Conservation (phyloP, 2,888 invertebrate genomes). For the Andrena camellia region DNA sequence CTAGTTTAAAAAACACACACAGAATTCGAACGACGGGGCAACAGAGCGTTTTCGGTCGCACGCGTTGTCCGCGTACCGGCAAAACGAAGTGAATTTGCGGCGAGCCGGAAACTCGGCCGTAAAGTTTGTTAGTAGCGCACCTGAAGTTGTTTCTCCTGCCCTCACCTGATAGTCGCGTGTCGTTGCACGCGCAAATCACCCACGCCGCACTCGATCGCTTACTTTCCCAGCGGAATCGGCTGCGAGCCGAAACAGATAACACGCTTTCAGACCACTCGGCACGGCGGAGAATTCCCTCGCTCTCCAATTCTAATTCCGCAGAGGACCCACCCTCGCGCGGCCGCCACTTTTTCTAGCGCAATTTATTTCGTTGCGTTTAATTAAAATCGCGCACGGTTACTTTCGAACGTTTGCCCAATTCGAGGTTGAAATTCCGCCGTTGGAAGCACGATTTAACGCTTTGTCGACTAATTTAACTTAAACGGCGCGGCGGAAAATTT, state of each 20-base stretch:
- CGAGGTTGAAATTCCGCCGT: background rate
- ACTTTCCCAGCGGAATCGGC: constrained; percentile 43
- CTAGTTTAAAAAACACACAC: constrained; percentile 38
- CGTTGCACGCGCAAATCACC: constrained; percentile 49
- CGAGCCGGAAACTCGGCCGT: constrained; percentile 40
- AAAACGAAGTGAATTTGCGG: constrained; percentile 57
- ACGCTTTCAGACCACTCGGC: constrained; percentile 3
- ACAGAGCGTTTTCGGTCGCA: constrained; percentile 22
- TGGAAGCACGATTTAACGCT: constrained; percentile 10
- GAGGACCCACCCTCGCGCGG: background rate
- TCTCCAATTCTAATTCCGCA: background rate
- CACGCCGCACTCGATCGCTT: constrained; percentile 30
- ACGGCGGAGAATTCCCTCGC: constrained; percentile 18
- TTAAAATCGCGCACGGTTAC: constrained; percentile 24
- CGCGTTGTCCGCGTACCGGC: constrained; percentile 18
- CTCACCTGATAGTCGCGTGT: constrained; percentile 10
- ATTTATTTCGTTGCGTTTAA: constrained; percentile 10
- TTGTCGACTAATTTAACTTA: constrained; percentile 4
- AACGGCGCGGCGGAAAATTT: constrained; percentile 1
- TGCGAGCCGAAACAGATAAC: constrained; percentile 39
- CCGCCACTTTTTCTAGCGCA: background rate
- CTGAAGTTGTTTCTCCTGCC: constrained; percentile 39
- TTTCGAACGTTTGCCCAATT: background rate
- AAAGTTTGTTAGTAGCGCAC: constrained; percentile 64
- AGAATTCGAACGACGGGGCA: background rate